Conservation (phyloP, 2,888 invertebrate genomes). For the Cantharis lateralis region DNA sequence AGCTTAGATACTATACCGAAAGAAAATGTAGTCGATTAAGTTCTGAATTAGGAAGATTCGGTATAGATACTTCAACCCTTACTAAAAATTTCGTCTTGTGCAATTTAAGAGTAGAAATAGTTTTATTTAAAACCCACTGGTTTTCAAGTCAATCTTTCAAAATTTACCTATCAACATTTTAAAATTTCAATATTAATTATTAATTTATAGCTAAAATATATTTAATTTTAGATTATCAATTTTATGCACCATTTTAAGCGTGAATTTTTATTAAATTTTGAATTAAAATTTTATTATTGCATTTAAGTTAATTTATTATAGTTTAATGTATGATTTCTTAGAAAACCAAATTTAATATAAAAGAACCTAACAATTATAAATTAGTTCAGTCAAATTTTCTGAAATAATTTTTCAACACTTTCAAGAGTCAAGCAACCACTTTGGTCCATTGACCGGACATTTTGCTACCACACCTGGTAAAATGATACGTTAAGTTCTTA, state of each 20-base stretch:
- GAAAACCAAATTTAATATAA: background rate
- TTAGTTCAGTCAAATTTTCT: background rate
- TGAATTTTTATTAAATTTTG: background rate
- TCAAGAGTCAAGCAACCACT: too few relatives aligned
- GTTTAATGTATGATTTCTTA: background rate
- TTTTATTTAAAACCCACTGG: background rate
- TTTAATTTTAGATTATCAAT: background rate
- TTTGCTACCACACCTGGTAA: too few relatives aligned
- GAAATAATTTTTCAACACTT: background rate
- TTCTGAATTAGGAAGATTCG: background rate
- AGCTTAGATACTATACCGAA: background rate
- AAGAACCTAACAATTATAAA: background rate
- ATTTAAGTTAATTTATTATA: background rate
- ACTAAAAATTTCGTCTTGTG: background rate
- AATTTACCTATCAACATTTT: background rate
- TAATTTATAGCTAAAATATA: background rate
- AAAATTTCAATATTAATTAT: background rate
- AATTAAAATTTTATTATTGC: background rate
- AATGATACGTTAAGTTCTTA: too few relatives aligned
- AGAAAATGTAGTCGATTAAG: background rate
- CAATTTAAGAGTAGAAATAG: background rate
- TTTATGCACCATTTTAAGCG: background rate
- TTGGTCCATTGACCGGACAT: too few relatives aligned
- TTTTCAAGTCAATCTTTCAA: background rate
- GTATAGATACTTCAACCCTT: background rate